Base-by-base conservation (phyloP, 1,140 invertebrate species). In the Adoxophyes honmai region DNA sequence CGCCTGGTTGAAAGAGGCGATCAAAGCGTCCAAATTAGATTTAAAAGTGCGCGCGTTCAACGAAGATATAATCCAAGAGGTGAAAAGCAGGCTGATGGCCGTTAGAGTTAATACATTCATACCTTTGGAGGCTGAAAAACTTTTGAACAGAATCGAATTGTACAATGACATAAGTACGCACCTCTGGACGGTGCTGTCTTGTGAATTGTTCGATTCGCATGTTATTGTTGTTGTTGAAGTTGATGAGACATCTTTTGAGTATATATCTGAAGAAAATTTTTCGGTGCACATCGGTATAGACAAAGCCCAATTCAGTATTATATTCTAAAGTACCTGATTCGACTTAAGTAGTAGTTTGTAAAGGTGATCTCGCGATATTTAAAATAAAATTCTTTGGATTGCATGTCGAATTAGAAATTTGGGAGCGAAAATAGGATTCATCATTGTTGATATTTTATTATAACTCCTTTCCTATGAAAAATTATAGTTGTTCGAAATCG, bases 1-100 rank as follows among this genome's bases (percentile, higher is more conserved):
- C 39, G 16, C 21, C 11, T 56, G 54, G 54, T n/a, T 56, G 13
- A 56, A 42, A 44, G 44, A 34, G 34, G 21, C 39, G 0, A 56
- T 44, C 36, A 38, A 14, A 14, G 28, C 4, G 42, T 18, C 54
- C 34, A 34, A 34, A 18, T 14, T 56, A 18, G 16, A 48, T 33
- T 28, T 48, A 28, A 11, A 48, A 48, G 21, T 48, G 0, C 5
- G 21, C 11, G 0, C 0, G 2, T 28, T 28, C 11, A 11, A n/a
- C 11, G 11, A 33, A 6, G 39, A 44, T 44, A 4, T 21, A 9
- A 1, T 8, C 4, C 7, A 21, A 33, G 16, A 7, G 3, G 21
- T 21, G 10, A 44, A 18, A 48, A 48, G 6, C n/a, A 2, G 42
- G 4, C n/a, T 21, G 18, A 6, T 48, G 10, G 4, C 21, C 11